phyloP scores from a whole-genome alignment of 2,113 vertebrate species.

The Octodon degus region DNA sequence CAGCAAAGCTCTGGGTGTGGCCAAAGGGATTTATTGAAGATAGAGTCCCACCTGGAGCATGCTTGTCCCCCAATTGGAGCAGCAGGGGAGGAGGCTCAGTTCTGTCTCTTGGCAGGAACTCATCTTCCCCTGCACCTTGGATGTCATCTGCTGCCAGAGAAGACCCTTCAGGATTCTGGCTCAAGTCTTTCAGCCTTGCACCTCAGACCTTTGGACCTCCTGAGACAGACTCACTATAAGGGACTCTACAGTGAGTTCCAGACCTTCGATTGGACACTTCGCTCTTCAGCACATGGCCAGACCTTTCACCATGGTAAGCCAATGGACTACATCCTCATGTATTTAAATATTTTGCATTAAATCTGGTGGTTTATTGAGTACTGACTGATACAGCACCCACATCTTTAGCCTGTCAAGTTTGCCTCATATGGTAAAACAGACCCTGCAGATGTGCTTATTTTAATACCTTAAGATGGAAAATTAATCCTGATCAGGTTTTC shows the following conservation, averaged over 20 bases:
- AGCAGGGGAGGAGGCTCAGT: not conserved
- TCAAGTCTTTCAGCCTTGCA: not conserved
- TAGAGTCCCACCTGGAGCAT: accelerated
- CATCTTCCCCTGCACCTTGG: not conserved
- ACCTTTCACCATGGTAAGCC: not conserved
- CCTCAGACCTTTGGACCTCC: not conserved
- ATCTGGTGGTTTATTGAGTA: not conserved
- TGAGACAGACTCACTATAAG: accelerated
- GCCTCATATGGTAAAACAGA: not conserved
- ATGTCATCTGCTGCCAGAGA: not conserved
- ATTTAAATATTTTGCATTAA: not conserved
- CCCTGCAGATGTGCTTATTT: too few species aligned
- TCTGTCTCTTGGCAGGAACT: not conserved
- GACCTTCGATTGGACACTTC: not conserved
- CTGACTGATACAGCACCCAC: not conserved
- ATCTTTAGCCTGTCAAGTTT: too few species aligned
- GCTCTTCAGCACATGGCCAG: not conserved
- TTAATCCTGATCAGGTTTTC: not conserved
- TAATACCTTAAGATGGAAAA: not conserved
- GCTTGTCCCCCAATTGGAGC: not conserved
- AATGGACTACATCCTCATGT: too few species aligned
- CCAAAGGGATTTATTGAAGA: not conserved
- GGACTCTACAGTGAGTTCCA: not conserved
- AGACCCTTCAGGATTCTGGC: not conserved
- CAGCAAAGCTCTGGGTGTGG: not conserved